A percentile compares a stretch with the other conserved stretches of the same genome.
Conservation (phyloP, 2,113 vertebrate genomes). For the Otis tarda region DNA sequence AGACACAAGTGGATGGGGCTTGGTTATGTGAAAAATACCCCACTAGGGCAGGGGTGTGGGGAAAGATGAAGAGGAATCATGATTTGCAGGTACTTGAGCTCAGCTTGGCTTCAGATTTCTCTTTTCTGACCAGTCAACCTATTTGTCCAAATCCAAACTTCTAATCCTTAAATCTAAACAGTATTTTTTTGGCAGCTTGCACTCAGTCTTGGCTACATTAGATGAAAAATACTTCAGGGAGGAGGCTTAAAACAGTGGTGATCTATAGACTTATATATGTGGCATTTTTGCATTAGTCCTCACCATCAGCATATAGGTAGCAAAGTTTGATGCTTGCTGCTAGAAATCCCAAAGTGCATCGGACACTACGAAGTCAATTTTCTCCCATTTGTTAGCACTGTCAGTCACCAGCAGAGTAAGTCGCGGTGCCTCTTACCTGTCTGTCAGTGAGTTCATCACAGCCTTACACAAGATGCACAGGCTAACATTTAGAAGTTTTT, state of each 20-base stretch:
- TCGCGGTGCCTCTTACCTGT: neutral
- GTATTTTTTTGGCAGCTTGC: constrained; percentile 13
- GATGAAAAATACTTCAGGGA: constrained; percentile 1
- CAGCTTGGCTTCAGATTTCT: neutral
- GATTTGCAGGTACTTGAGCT: neutral
- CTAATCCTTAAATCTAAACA: constrained; percentile 41
- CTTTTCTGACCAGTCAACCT: constrained; percentile 21
- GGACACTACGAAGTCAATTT: neutral
- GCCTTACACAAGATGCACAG: neutral
- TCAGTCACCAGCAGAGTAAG: neutral
- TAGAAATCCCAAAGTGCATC: neutral
- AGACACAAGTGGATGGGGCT: constrained; percentile 18
- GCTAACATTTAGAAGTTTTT: neutral
- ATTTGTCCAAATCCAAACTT: neutral
- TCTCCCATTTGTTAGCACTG: neutral
- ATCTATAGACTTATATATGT: neutral
- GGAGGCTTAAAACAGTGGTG: neutral
- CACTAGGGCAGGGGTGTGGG: neutral
- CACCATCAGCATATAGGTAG: neutral
- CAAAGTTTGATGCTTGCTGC: neutral
- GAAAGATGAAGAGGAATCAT: neutral
- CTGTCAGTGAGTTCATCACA: neutral
- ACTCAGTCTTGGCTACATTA: neutral
- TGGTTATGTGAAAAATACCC: constrained; percentile 17
- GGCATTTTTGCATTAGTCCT: neutral